Evolutionary conservation across 37 sponge, comb jelly and placozoan genomes (phyloP), one percentile per base, ranked within the genome.

Genomic region (Tethya wilhelma): DNA sequence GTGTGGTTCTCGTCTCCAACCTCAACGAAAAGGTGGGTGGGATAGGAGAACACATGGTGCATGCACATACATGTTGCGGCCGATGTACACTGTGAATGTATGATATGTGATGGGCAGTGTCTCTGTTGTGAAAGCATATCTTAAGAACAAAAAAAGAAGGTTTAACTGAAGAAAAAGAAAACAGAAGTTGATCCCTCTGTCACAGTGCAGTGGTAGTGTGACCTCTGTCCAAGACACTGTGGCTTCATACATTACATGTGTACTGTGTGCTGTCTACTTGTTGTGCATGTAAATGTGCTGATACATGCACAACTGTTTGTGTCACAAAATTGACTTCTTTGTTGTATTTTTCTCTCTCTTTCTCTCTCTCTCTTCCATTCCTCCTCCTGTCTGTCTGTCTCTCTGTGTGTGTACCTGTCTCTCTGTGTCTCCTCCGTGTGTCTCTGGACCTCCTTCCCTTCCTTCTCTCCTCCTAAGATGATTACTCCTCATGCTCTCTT

Each of bases 401-500:
- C n/a, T n/a, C n/a, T n/a, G n/a, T n/a, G n/a, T 28, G n/a, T 69
- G 31, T 39, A 33, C 9, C 43, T 79, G 36, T 64, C 56, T 66
- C 71, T 68, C 64, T n/a, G n/a, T n/a, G n/a, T n/a, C n/a, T n/a
- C n/a, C n/a, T n/a, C n/a, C n/a, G n/a, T n/a, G n/a, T n/a, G n/a
- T n/a, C n/a, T n/a, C n/a, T n/a, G n/a, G n/a, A n/a, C n/a, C 46
- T 64, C 75, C 67, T 37, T 60, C 12, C 55, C 66, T 66, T 71
- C 57, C 69, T 53, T 63, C 67, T 71, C 68, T 42, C 64, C 55
- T 82, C 42, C 38, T 62, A 78, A 97, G 97, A 90, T 84, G 83
- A 89, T 91, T 53, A 85, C 94, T 72, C 92, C 94, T 77, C 84
- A 93, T 79, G 91, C 85, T 74, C 92, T 97, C 59, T 97, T 97